phyloP scores from a whole-genome alignment of 2,888 invertebrate genomes.

The Calephelis perditalis region DNA sequence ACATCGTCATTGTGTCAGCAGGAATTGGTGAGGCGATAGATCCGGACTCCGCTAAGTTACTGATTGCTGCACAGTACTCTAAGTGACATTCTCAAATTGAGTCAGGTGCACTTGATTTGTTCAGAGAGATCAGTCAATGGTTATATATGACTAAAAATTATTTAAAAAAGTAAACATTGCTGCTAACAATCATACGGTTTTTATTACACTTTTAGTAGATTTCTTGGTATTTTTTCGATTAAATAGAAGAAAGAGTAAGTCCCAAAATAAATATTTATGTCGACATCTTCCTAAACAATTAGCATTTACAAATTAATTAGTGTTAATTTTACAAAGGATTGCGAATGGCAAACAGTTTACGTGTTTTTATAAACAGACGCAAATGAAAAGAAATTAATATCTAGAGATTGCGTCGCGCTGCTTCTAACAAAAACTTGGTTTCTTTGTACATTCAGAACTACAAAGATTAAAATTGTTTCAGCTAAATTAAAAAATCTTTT shows the following conservation, averaged over 20 bases:
- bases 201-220: too few species aligned
- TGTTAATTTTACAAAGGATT: conserved; percentile 8
- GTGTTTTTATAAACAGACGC: conserved; percentile 5
- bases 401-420: conserved; percentile 10
- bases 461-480: conserved; percentile 29
- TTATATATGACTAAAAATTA: too few species aligned
- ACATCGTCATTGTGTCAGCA: too few species aligned
- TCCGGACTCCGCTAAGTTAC: too few species aligned
- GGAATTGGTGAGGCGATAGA: too few species aligned
- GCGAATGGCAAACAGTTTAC: conserved; percentile 8
- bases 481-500: conserved; percentile 28
- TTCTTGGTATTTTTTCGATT: too few species aligned
- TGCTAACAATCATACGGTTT: too few species aligned
- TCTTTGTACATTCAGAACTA: conserved; percentile 22
- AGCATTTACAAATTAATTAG: conserved; percentile 9
- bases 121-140: too few species aligned
- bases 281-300: not conserved
- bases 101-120: too few species aligned
- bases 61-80: too few species aligned
- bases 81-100: too few species aligned
- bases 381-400: conserved; percentile 13
- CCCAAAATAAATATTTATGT: not conserved
- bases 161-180: too few species aligned
- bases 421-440: conserved; percentile 17
- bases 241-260: not conserved